Evolutionary conservation across 2,797 vertebrate genomes (phyloP), one percentile per base, ranked within the genome.

Genomic region (Protonibea diacanthus): DNA sequence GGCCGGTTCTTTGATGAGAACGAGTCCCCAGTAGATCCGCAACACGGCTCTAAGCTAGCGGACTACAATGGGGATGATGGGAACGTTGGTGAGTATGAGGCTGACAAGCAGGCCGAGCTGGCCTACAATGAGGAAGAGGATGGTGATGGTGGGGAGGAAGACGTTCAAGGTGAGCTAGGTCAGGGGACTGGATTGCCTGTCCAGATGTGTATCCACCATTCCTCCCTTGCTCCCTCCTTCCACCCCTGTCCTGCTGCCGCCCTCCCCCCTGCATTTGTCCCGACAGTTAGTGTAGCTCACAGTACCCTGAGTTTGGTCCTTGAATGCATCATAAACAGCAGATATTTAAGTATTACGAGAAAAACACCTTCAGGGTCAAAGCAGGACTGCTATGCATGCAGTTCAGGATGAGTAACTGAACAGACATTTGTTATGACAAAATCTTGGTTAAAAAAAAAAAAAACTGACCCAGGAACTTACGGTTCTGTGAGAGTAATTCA

Each of bases 51-150:
- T 97, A 99, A 99, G 96, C 95, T 99, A 93, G 98, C 98, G 94
- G 98, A 99, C 97, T 99, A 99, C 96, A 99, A 99, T 94, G 98
- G 98, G 97, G 98, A 99, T 89, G 98, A 99, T 95, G 98, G 98
- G 93, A 99, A 99, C 96, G 98, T 99, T 96, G 98, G 98, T 96
- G 98, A 99, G 96, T 99, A 99, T 90, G 98, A 99, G 97, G 98
- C 97, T 88, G 98, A 99, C 98, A 99, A 99, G 96, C 98, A 99
- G 97, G 98, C 98, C 42, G 98, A 99, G 94, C 97, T 99, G 96
- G 98, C 98, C 95, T 99, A 99, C 97, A 99, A 99, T 98, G 98
- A 99, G 97, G 98, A 99, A 97, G 98, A 99, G 96, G 98, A 99
- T 97, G 98, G 98, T 96, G 98, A 99, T 97, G 98, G 98, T 96